Evolutionary conservation across 1,140 invertebrate species (phyloP), one percentile per base, ranked within the genome.

Genomic region (Neodiprion pinetum): DNA sequence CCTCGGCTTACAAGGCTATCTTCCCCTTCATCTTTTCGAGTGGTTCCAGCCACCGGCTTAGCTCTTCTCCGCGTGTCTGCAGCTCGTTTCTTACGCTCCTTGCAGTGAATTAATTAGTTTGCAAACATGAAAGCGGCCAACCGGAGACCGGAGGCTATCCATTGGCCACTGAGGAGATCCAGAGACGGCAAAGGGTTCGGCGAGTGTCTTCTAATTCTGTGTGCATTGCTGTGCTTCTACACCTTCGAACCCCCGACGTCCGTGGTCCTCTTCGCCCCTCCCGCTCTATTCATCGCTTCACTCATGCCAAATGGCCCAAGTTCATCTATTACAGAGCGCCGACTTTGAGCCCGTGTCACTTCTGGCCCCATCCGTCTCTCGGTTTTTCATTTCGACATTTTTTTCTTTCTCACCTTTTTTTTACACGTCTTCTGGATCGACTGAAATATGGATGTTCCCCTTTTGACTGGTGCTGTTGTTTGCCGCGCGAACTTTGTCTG

Each of bases 71-170:
- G 4, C 21, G 1, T 12, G 68, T 23, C 68, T 21, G 61, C 61
- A 21, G 61, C 14, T 7, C 61, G 7, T 7, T 14, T 21, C 14
- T 21, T 69, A 76, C 74, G 67, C 80, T 72, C 80, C 68, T 76
- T 10, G 21, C 11, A 47, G 75, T 78, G 82, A 83, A 82, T 82
- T 81, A 83, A 83, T 83, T 82, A 81, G 72, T 74, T 77, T 74
- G 73, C 78, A 81, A 80, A 80, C 80, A 47, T 47, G 68, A 61
- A 61, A 69, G 68, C 68, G 68, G 47, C 21, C 21, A 69, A 8
- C 68, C 68, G 21, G 68, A 69, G 68, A 47, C 8, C 68, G 5
- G 11, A 69, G 68, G 21, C 47, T 69, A 28, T 47, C 68, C 21
- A 12, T 14, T 8, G 68, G 68, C 47, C 68, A 21, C 47, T 9